Base-by-base conservation (phyloP, 2,888 invertebrate genomes). In the Isoperla grammatica region DNA sequence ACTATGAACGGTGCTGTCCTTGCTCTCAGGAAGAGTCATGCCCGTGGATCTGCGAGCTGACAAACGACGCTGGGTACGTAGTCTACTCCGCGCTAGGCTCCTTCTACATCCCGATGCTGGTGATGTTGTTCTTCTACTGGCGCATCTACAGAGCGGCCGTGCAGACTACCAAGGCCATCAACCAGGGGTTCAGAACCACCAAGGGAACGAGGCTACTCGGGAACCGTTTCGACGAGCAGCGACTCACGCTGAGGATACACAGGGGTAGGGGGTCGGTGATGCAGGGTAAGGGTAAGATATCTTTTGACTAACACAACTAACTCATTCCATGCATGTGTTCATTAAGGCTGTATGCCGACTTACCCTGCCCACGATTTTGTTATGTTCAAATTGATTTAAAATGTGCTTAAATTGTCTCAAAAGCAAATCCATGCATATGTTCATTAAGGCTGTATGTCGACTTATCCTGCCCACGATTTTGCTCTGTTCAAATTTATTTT, bases 71-170 rank as follows among this genome's bases (percentile, higher is more conserved):
- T 49, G 95, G 95, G 57, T 98, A 98, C 79, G 95, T 97, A 59
- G 88, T 98, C 58, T 96, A 96, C 78, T 95, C 95, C 2, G 96
- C 97, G 0, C 81, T 97, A 20, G 97, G 97, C n/a, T 95, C 95
- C 65, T 97, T 97, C 83, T 97, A 93, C 78, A 88, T 96, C 70
- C 97, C 97, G 42, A 95, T 95, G 94, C 86, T 95, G 69, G 93
- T 97, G 67, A 97, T 97, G 93, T 81, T 95, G 69, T 96, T 95
- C 81, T 96, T 97, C 81, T 97, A 97, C 76, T 95, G 95, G 90
- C 82, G 93, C 68, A 97, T 97, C 69, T 97, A 96, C 78, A 84
- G 90, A 66, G 95, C 96, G 3, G 98, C 97, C 23, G 89, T 92
- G 12, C 85, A 90, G 66, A 93, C 94, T 20, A 94, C 93, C n/a